These are phyloP conservation scores for Periplaneta americana DNA, from an alignment of 1,140 invertebrate genomes.

Conservation along the genomic window DNA sequence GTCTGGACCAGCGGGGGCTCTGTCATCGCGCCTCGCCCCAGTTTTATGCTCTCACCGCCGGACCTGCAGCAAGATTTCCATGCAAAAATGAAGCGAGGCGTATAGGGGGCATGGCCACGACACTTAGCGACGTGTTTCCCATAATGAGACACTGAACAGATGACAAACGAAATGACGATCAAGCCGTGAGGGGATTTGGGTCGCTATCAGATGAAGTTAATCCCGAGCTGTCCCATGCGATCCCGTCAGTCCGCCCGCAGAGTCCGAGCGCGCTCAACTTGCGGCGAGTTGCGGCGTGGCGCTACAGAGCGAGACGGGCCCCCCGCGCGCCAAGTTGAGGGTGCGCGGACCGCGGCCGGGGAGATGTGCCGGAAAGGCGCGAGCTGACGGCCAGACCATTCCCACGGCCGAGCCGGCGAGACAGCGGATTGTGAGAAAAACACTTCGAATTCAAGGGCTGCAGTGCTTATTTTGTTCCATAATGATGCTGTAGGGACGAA, in stretches of 20 bases:
- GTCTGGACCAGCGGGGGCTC: neutral
- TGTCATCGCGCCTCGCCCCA: neutral
- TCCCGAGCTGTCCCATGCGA: neutral
- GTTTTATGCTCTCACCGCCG: neutral
- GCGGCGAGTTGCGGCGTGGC: neutral
- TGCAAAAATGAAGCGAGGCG: too few relatives aligned
- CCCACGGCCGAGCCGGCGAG: neutral
- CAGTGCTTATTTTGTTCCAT: too few relatives aligned
- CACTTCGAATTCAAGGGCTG: neutral
- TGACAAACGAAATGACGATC: too few relatives aligned
- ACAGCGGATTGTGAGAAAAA: neutral
- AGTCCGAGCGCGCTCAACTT: neutral
- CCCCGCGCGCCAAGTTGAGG: neutral
- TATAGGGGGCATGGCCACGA: too few relatives aligned
- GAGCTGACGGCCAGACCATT: neutral
- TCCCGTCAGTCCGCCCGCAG: neutral
- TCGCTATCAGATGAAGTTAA: neutral
- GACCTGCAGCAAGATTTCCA: too few relatives aligned
- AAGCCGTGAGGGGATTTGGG: too few relatives aligned
- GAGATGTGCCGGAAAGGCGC: neutral
- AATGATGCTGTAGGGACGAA: too few relatives aligned
- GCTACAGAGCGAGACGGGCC: neutral
- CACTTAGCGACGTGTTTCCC: too few relatives aligned
- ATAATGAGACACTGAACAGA: neutral
- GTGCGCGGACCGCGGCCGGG: neutral